These are phyloP conservation scores for Pachymerium ferrugineum DNA, from an alignment of 2,888 invertebrate species.

Conservation along the genomic window DNA sequence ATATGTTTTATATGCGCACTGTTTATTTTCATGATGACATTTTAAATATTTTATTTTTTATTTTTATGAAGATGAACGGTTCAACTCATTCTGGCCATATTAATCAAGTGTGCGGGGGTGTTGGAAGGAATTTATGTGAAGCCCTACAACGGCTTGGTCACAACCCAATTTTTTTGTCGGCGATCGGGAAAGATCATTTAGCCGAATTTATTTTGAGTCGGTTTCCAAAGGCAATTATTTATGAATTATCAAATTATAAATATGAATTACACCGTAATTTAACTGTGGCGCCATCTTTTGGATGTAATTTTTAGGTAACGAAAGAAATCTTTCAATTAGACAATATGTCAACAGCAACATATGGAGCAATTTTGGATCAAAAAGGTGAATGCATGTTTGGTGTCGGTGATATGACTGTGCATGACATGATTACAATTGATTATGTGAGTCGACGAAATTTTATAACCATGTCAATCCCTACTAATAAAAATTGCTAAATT, in stretches of 20 bases:
- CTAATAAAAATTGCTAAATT: background rate
- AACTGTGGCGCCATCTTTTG: background rate
- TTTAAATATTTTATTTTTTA: slow-evolving; percentile 12
- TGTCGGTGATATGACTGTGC: slow-evolving; percentile 78
- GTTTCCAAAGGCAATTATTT: slow-evolving; percentile 38
- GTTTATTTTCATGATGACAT: no score
- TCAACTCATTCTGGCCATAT: slow-evolving; percentile 65
- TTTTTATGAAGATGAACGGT: slow-evolving; percentile 62
- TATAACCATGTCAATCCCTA: background rate
- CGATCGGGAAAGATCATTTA: slow-evolving; percentile 64
- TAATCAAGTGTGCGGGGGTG: slow-evolving; percentile 72
- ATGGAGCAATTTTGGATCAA: slow-evolving; percentile 66
- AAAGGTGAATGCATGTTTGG: slow-evolving; percentile 72
- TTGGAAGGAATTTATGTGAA: slow-evolving; percentile 86
- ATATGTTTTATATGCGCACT: no score
- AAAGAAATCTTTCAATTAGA: slow-evolving; percentile 44
- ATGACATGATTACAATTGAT: slow-evolving; percentile 61
- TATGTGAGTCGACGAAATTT: slow-evolving; percentile 51
- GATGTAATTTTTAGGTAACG: slow-evolving; percentile 41
- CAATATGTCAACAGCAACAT: slow-evolving; percentile 61
- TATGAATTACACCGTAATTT: background rate
- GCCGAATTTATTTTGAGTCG: slow-evolving; percentile 38
- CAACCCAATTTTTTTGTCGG: slow-evolving; percentile 63
- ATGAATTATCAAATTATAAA: slow-evolving; percentile 40
- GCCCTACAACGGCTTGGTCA: slow-evolving; percentile 69